Conservation (phyloP, 1,140 invertebrate genomes). For the Leptinotarsa defecta region DNA sequence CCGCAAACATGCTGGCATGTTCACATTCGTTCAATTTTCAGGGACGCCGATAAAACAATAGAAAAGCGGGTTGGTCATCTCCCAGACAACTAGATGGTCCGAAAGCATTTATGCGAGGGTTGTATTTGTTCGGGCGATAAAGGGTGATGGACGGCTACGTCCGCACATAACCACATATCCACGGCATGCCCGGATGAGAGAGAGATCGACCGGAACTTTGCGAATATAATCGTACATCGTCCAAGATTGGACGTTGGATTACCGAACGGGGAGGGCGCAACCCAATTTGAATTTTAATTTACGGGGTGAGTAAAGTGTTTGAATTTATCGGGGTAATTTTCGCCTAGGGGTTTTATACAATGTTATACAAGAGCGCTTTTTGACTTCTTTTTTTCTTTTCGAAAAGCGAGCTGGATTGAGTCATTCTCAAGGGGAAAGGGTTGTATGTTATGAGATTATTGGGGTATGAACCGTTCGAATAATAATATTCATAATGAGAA, state of each 20-base stretch:
- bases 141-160: constrained; percentile 57
- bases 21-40: constrained; percentile 15
- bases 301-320: constrained; percentile 52
- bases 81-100: constrained; percentile 47
- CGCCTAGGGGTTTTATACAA: constrained; percentile 17
- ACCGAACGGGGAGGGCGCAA: constrained; percentile 43
- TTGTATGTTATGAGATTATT: background rate
- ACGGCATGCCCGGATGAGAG: constrained; percentile 38
- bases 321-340: constrained; percentile 50
- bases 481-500: background rate
- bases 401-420: constrained; percentile 16
- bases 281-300: constrained; percentile 58
- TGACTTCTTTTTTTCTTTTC: constrained; percentile 12
- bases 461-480: background rate
- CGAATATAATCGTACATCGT: constrained; percentile 54
- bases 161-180: constrained; percentile 57
- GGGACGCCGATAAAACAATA: constrained; percentile 27
- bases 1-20: background rate
- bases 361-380: constrained; percentile 19
- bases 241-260: constrained; percentile 53
- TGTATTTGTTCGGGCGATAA: constrained; percentile 57
- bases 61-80: constrained; percentile 18
- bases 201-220: constrained; percentile 53
- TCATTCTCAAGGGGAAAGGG: constrained; percentile 7
- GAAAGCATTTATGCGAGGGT: constrained; percentile 51